Evolutionary conservation across 2,888 invertebrate genomes (phyloP).

Genomic region (Fabriciana adippe): DNA sequence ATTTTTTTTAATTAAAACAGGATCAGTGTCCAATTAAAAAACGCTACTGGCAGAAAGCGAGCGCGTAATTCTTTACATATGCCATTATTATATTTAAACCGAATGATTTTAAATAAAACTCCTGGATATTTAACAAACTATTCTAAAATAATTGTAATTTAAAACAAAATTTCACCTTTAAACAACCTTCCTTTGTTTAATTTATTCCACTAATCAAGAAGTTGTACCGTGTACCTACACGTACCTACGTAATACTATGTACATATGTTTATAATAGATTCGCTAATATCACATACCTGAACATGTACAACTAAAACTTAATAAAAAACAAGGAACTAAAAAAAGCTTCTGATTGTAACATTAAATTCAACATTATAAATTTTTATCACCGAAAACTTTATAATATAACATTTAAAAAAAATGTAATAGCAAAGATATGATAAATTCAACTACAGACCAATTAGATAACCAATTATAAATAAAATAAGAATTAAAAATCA

Average conservation of each 20-base stretch:
- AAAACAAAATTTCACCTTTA: constrained; percentile 13
- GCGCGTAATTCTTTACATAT: constrained; percentile 5
- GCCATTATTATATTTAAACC: background rate
- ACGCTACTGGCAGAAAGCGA: too few relatives aligned
- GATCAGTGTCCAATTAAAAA: too few relatives aligned
- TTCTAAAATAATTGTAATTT: constrained; percentile 14
- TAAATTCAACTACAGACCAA: constrained; percentile 20
- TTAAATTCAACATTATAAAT: constrained; percentile 9
- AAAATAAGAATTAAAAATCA: constrained; percentile 31
- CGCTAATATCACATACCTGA: constrained; percentile 7
- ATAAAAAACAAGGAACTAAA: constrained; percentile 19
- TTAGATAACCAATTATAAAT: constrained; percentile 27
- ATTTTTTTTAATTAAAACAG: too few relatives aligned
- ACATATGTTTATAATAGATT: background rate
- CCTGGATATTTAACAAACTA: constrained; percentile 1
- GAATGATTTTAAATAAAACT: background rate
- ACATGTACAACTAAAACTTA: background rate
- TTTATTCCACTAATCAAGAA: constrained; percentile 20
- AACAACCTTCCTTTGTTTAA: constrained; percentile 21
- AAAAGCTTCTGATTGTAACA: constrained; percentile 10
- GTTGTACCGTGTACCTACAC: background rate
- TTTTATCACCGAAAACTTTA: constrained; percentile 15
- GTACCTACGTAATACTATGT: constrained; percentile 2
- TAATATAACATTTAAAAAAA: constrained; percentile 7
- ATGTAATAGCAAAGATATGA: constrained; percentile 19